Conservation (phyloP, 2,113 vertebrate species). For the Lamprotornis superbus region DNA sequence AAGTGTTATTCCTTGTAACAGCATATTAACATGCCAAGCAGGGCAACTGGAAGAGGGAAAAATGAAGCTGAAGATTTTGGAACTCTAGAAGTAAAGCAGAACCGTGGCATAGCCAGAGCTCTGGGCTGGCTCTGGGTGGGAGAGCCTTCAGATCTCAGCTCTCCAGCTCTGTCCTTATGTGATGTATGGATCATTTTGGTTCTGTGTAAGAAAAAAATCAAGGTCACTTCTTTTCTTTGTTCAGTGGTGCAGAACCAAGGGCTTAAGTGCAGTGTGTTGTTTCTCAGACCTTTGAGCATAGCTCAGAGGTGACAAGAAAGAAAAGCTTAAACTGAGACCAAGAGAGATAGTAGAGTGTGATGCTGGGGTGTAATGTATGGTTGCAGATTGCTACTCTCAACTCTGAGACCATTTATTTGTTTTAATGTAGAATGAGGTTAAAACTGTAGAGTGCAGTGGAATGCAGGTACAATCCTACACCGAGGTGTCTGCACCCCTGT, state of each 20-base stretch:
- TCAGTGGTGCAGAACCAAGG: neutral
- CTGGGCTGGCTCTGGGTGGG: neutral
- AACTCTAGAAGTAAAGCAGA: neutral
- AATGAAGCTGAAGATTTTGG: neutral
- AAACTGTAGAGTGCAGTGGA: neutral
- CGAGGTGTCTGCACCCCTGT: accelerated
- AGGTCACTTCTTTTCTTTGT: neutral
- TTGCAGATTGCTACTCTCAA: neutral
- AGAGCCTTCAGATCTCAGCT: neutral
- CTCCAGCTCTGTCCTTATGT: neutral
- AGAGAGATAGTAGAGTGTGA: neutral
- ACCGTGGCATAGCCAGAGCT: neutral
- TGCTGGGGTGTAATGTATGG: accelerated
- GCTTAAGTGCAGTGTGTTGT: neutral
- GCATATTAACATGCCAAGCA: neutral
- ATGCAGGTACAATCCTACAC: neutral
- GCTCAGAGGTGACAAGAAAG: neutral
- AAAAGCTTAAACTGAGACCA: neutral
- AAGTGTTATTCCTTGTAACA: neutral
- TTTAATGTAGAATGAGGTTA: neutral
- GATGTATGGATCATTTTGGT: neutral
- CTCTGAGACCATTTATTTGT: neutral
- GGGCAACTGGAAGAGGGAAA: neutral
- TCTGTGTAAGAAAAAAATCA: neutral
- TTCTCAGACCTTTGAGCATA: neutral